Percentiles rank a stretch among this genome's conserved stretches.
These are phyloP conservation scores for Dryococelus australis DNA, from an alignment of 2,888 invertebrate species.

Conservation along the genomic window DNA sequence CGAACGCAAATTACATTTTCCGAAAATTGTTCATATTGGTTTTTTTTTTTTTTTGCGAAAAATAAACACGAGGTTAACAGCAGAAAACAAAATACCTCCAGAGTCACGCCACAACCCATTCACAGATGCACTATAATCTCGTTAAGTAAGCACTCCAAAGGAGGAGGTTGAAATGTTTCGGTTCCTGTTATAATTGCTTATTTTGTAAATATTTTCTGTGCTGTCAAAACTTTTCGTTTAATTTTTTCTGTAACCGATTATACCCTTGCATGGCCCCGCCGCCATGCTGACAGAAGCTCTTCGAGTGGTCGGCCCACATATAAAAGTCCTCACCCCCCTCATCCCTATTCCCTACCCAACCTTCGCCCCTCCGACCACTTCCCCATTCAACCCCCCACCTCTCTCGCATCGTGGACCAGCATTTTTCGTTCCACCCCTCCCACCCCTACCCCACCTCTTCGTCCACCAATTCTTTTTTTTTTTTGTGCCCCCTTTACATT, in stretches of 20 bases:
- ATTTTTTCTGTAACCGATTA: slow-evolving; percentile 3
- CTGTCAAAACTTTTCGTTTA: not conserved
- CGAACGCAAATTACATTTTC: no score
- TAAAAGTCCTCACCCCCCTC: slow-evolving; percentile 47
- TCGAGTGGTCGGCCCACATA: slow-evolving; percentile 34
- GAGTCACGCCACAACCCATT: not conserved
- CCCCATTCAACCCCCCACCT: slow-evolving; percentile 56
- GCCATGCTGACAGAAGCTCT: slow-evolving; percentile 6
- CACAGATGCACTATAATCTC: not conserved
- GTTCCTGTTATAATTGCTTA: not conserved
- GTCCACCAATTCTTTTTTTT: not conserved
- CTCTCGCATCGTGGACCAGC: slow-evolving; percentile 25
- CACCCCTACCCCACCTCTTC: not conserved
- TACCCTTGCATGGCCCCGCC: not conserved
- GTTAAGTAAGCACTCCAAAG: slow-evolving; percentile 5
- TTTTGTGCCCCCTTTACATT: no score
- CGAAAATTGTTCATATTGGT: no score
- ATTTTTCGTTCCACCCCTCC: slow-evolving; percentile 23
- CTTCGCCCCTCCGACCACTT: slow-evolving; percentile 51
- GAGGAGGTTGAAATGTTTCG: not conserved
- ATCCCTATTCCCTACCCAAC: slow-evolving; percentile 49
- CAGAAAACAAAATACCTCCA: no score
- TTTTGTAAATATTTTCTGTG: not conserved
- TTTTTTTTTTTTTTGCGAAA: no score
- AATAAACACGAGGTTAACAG: no score